Evolutionary conservation across 2,888 invertebrate genomes (phyloP), one percentile per base, ranked within the genome.

Genomic region (Leucophenga maculata): DNA sequence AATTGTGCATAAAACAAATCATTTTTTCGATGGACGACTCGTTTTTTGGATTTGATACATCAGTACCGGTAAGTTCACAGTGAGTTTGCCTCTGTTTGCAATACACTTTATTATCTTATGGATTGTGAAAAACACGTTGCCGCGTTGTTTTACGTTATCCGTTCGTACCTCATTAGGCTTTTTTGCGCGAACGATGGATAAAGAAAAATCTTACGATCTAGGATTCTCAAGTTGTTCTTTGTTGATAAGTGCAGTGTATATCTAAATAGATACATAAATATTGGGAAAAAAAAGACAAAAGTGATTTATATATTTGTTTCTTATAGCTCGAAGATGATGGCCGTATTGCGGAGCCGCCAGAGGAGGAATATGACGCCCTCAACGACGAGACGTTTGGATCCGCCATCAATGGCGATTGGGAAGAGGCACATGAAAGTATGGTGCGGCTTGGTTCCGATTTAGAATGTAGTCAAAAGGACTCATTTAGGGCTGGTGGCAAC

Each of bases 301-400:
- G 26, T 26, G 26, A 26, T 31, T 31, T n/a, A 11, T 20, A 39
- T 8, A 18, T 65, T 31, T 16, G 59, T 70, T 57, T 59, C 64
- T 26, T 57, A 72, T 54, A 80, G 77, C 74, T 87, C 81, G 88
- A 88, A 62, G 86, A 86, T 73, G 86, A 88, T 79, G 86, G 82
- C 66, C 92, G 92, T 69, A 93, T 93, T 77, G 92, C 92, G 82
- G 92, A 87, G 72, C 91, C 90, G 55, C 92, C 92, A 3, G 94
- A 94, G 82, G 95, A 95, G 74, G 95, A 95, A 84, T 96, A 96
- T 88, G 96, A 97, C 90, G 96, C 96, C 0, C 91, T 96, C 75
- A 97, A 97, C 81, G 95, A 97, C 89, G 97, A 97, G 89, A 97
- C 97, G 0, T 97, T 97, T 88, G 97, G 97, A 31, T 92, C 93